Percentiles rank a stretch among this genome's conserved stretches.
Conservation (phyloP, 2,888 invertebrate species). For the Trichogramma evanescens region DNA sequence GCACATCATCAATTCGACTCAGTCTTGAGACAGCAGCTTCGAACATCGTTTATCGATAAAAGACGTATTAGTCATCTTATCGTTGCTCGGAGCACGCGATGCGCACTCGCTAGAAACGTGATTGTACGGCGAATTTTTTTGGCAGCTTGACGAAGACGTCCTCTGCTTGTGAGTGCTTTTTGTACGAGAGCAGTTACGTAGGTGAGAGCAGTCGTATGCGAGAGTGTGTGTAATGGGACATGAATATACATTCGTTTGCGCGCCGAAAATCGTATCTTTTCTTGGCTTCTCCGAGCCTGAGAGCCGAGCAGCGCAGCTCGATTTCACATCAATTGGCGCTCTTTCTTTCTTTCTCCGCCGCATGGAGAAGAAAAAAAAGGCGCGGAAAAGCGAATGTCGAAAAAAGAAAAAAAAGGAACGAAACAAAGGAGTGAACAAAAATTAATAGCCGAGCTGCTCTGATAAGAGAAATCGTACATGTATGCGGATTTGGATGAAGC, state of each 20-base stretch:
- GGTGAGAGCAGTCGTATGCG: neutral
- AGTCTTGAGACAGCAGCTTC: neutral
- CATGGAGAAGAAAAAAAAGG: neutral
- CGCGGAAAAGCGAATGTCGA: no score
- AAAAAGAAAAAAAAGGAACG: no score
- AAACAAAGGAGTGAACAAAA: no score
- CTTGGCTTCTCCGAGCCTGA: neutral
- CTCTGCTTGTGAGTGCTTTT: neutral
- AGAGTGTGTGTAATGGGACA: no score
- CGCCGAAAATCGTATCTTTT: conserved; percentile 12
- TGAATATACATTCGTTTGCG: neutral
- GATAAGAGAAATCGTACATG: no score
- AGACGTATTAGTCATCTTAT: neutral
- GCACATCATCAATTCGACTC: neutral
- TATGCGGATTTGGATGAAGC: no score
- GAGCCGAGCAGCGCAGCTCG: neutral
- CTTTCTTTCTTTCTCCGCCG: conserved; percentile 12
- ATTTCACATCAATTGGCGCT: conserved; percentile 2
- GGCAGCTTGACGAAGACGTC: conserved; percentile 3
- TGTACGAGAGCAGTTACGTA: no score
- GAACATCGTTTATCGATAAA: neutral
- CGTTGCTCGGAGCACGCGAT: neutral
- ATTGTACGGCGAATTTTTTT: conserved; percentile 4
- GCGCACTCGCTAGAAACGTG: conserved; percentile 4
- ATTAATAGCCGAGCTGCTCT: no score